Evolutionary conservation across 2,113 vertebrate species (phyloP), one percentile per base, ranked within the genome.

Genomic region (Rhinoptilus africanus): DNA sequence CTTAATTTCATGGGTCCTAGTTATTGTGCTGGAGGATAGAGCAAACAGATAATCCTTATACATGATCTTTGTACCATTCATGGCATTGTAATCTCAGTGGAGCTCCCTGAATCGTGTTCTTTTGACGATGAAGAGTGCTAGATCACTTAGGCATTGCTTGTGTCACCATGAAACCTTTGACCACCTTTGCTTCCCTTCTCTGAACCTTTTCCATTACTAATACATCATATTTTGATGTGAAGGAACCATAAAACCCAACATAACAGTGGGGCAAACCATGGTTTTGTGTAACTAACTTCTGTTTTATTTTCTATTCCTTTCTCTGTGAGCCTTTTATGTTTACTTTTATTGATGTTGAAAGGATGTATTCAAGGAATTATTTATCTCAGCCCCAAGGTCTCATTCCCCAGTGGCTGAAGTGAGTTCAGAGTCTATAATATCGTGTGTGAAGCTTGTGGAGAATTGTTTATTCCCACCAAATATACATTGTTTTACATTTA

Each of bases 401-500:
- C 30, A 48, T 34, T 90, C 30, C 28, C 7, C 20, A 34, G 20
- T 7, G 23, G 8, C 32, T 85, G 39, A 9, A 43, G 18, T 26
- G 19, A 76, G 16, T 47, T 92, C 53, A 76, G 32, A 22, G 24
- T 39, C 7, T 17, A 37, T 28, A 0, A 34, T 45, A 84, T 73
- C 76, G 2, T n/a, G 18, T 48, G 8, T 21, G 32, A 87, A 63
- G 24, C 6, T 26, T 47, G 21, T 47, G 47, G 21, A 21, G 9
- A 79, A 59, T 21, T 35, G 8, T 24, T 92, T 68, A 48, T 84
- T 69, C 24, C 63, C 30, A 12, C 4, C 15, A 41, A 4, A 17
- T 0, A 0, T 19, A 19, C 0, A 1, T 50, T 34, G 3, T 39
- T 84, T 64, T 59, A n/a, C 0, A 2, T 60, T 27, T 60, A 35